A percentile compares a stretch with the other conserved stretches of the same genome.
Conservation (phyloP, 2,797 vertebrate species). For the Esox masquinongy region DNA sequence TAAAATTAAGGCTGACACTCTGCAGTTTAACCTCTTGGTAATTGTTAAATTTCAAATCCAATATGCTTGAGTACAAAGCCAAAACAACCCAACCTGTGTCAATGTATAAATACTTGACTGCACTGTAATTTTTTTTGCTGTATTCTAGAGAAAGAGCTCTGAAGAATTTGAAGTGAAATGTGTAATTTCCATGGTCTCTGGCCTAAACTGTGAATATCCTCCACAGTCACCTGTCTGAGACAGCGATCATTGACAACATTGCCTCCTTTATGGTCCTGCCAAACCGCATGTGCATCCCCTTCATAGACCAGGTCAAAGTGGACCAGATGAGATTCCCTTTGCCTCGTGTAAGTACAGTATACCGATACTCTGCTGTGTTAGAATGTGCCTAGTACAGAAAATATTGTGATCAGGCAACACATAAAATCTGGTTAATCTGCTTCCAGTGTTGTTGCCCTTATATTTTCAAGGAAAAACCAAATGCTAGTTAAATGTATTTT, state of each 20-base stretch:
- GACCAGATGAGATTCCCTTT: conserved; percentile 89
- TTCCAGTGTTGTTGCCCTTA: neutral
- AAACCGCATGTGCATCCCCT: conserved; percentile 90
- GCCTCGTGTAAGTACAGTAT: conserved; percentile 80
- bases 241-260: conserved; percentile 86
- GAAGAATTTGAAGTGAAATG: neutral
- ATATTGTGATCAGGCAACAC: neutral
- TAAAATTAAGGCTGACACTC: no score
- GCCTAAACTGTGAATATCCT: neutral
- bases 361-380: neutral
- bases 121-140: neutral
- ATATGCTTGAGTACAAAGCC: no score
- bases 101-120: no score
- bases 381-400: neutral
- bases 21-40: no score
- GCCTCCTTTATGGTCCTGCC: conserved; percentile 90
- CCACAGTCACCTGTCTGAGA: conserved; percentile 84
- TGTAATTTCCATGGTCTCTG: neutral
- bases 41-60: no score
- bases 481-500: neutral
- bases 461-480: neutral
- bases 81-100: no score
- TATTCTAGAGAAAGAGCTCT: neutral
- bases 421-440: neutral
- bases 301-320: conserved; percentile 88